phyloP scores from a whole-genome alignment of 2,888 invertebrate genomes.

The Schizaphis graminum region DNA sequence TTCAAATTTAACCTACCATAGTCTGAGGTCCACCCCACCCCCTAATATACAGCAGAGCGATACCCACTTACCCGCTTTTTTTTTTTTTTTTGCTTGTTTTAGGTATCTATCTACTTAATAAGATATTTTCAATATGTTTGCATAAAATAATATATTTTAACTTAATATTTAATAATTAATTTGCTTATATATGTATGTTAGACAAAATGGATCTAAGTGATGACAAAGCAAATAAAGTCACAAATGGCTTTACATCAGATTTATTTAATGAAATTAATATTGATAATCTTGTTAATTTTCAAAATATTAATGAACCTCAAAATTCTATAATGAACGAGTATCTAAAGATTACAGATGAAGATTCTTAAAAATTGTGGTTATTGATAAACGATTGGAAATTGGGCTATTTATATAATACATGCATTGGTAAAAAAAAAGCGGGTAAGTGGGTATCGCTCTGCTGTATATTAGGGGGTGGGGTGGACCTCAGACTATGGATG shows the following conservation, averaged over 20 bases:
- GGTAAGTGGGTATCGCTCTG: too few species aligned
- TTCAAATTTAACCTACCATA: too few species aligned
- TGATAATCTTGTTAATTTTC: not conserved
- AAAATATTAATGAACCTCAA: not conserved
- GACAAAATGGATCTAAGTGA: not conserved
- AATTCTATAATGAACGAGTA: not conserved
- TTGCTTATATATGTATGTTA: not conserved
- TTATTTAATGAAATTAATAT: not conserved
- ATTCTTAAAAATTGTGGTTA: not conserved
- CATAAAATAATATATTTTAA: not conserved
- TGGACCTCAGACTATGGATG: too few species aligned
- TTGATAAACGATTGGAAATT: not conserved
- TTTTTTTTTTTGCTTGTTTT: not conserved
- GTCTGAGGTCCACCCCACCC: too few species aligned
- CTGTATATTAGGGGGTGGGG: too few species aligned
- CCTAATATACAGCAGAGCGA: too few species aligned
- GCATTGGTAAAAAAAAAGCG: not conserved
- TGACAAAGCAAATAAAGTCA: not conserved
- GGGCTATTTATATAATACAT: not conserved
- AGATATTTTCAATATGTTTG: not conserved
- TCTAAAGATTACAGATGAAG: not conserved
- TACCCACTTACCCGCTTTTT: too few species aligned
- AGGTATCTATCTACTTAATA: not conserved
- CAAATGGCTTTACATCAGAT: not conserved
- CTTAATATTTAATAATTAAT: not conserved